Evolutionary conservation across 2,113 vertebrate genomes (phyloP).

Genomic region (Bos taurus): DNA sequence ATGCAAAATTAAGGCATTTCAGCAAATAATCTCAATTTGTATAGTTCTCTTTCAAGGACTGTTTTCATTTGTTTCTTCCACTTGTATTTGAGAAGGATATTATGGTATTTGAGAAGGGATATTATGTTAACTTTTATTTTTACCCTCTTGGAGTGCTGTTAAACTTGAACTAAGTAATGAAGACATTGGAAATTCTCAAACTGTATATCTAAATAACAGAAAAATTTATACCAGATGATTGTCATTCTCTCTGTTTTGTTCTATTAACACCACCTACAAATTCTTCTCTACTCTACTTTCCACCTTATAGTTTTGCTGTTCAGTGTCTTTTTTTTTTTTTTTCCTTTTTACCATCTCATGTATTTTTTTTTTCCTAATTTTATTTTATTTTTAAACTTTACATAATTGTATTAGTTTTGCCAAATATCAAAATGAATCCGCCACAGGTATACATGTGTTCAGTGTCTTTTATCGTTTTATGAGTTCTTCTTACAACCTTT

Average conservation of each 20-base stretch:
- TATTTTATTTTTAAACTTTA: too few species aligned
- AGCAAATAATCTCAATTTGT: background rate
- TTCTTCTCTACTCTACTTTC: background rate
- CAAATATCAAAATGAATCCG: too few species aligned
- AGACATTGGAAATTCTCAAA: background rate
- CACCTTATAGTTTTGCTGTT: background rate
- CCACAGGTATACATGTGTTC: background rate
- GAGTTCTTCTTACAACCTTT: background rate
- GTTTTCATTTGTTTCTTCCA: background rate
- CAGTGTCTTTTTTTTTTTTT: background rate
- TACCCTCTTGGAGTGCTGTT: background rate
- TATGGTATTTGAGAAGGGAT: background rate
- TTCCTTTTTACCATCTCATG: too few species aligned
- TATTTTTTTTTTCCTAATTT: too few species aligned
- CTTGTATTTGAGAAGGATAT: background rate
- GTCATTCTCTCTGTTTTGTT: background rate
- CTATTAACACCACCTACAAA: background rate
- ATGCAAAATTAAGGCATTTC: background rate
- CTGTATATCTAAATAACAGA: background rate
- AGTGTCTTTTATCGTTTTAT: background rate
- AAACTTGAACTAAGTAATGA: background rate
- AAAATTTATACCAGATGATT: background rate
- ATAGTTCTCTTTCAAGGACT: background rate
- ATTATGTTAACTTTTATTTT: background rate
- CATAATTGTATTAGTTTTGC: too few species aligned